Base-by-base conservation (phyloP, 2,888 invertebrate genomes). In the Macropis europaea region DNA sequence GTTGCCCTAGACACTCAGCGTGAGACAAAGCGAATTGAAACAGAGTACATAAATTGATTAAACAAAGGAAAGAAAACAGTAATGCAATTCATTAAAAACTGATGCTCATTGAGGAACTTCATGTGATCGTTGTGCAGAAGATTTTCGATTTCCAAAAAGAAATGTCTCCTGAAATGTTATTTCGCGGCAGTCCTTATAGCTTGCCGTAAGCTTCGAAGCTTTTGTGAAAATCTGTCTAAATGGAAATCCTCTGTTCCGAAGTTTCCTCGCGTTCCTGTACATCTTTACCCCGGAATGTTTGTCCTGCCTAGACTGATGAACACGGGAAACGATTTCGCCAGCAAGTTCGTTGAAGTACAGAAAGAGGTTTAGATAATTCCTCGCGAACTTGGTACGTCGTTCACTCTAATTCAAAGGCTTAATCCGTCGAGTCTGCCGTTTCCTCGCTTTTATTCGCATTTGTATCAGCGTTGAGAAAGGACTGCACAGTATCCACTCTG, bases 171-270 rank as follows among this genome's bases (percentile, higher is more conserved):
- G 34, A 50, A 62, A 62, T 38, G 68, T 75, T 67, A 66, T 61
- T 57, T 40, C 50, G 42, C 48, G 52, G 38, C 32, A 43, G 47
- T 54, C 48, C 56, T 64, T 63, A 62, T 64, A 53, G 79, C 63
- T 57, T 66, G 62, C 73, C 53, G 66, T 63, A 63, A 50, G 50
- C 60, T 62, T 24, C 69, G 52, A 26, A 60, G 64, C 68, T 78
- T 76, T 74, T 73, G 69, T 74, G 66, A 73, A 82, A 82, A 79
- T 82, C 84, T 81, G 76, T 85, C 82, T 86, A 85, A 84, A 87
- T 85, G 83, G 84, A 84, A 87, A 86, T 86, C 82, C 76, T 78
- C 81, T 81, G 84, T 84, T 74, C 76, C 69, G 73, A 83, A 84
- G 80, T 84, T 83, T 54, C 66, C 77, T 42, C 73, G 54, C 50